Conservation (phyloP, 2,888 invertebrate genomes). For the Caenorhabditis sinica region DNA sequence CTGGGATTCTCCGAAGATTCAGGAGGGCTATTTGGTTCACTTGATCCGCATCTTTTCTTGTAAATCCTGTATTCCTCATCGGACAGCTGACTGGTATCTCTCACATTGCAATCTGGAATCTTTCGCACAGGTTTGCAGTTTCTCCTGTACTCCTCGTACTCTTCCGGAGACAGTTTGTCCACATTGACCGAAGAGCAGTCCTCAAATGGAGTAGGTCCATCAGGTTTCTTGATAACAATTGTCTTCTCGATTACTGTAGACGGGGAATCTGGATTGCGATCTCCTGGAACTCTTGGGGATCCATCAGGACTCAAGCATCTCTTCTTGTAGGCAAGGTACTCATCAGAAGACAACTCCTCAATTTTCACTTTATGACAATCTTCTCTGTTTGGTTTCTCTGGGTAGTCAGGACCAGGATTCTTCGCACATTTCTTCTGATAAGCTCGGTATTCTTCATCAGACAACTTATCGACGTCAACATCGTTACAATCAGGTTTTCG, state of each 20-base stretch:
- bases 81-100: conserved; percentile 20
- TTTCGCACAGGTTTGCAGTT: neutral
- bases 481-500: conserved; percentile 29
- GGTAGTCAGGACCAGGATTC: neutral
- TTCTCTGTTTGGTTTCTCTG: conserved; percentile 4
- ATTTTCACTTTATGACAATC: conserved; percentile 18
- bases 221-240: too few species aligned
- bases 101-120: conserved; percentile 29
- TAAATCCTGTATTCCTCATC: conserved; percentile 29
- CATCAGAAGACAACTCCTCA: conserved; percentile 20
- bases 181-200: too few species aligned
- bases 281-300: neutral
- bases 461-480: conserved; percentile 13
- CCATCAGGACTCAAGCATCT: too few species aligned
- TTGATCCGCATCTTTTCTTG: conserved; percentile 26
- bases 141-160: too few species aligned
- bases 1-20: neutral
- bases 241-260: too few species aligned
- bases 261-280: neutral
- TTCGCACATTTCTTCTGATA: conserved; percentile 16
- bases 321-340: conserved; percentile 5
- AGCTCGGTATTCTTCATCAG: conserved; percentile 16
- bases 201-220: too few species aligned
- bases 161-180: too few species aligned
- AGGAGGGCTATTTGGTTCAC: too few species aligned